Conservation (phyloP, 2,888 invertebrate species). For the Hirudinaria manillensis region DNA sequence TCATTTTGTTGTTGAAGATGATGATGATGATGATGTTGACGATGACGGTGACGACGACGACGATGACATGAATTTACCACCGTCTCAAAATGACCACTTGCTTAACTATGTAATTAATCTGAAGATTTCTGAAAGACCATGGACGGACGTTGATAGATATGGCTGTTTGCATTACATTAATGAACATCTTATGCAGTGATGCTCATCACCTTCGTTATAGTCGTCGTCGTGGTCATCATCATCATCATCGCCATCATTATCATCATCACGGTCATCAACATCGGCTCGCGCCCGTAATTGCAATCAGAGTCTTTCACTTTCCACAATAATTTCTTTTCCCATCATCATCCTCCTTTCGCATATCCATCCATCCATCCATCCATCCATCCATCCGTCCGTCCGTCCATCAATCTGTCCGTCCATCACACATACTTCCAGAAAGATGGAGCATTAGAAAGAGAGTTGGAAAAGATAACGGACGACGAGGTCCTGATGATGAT, state of each 20-base stretch:
- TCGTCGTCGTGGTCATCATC: not conserved
- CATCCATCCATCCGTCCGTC: not conserved
- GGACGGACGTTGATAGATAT: too few relatives aligned
- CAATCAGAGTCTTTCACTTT: too few relatives aligned
- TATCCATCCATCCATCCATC: not conserved
- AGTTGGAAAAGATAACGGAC: not conserved
- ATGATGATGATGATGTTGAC: conserved; percentile 6
- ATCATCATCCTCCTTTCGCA: conserved; percentile 20
- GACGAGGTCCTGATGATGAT: conserved; percentile 7
- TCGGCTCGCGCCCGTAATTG: not conserved
- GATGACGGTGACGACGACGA: conserved; percentile 15
- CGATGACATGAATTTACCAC: not conserved
- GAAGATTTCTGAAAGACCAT: too few relatives aligned
- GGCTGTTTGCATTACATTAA: too few relatives aligned
- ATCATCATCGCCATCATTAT: not conserved
- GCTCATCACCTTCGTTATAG: conserved; percentile 3
- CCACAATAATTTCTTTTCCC: not conserved
- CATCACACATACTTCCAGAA: not conserved
- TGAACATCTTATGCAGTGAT: too few relatives aligned
- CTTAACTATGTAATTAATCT: too few relatives aligned
- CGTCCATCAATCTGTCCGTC: not conserved
- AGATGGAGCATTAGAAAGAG: not conserved
- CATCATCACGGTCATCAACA: conserved; percentile 14
- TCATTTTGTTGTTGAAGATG: not conserved
- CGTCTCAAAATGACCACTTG: not conserved